Base-by-base conservation (phyloP, 2,797 vertebrate species). In the Poeciliopsis gracilis region DNA sequence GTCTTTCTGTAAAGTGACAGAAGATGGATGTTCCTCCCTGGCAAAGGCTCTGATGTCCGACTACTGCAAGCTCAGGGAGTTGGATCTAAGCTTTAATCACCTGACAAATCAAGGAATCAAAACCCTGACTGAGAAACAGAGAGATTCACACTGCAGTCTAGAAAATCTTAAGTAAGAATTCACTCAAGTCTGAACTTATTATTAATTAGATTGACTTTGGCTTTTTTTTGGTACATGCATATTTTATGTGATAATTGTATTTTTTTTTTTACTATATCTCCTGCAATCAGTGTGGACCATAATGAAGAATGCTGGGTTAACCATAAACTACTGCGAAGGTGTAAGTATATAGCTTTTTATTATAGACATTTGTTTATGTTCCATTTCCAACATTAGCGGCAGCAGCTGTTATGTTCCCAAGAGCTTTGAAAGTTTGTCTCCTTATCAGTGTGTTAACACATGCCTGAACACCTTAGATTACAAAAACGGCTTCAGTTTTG, bases 41-140 rank as follows among this genome's bases (percentile, higher is more conserved):
- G 63, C 71, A 57, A 75, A 45, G 0, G 77, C 82, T 73, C 77
- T 82, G 73, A 78, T 59, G 75, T 86, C 59, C 0, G 53, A 80
- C 12, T 69, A 51, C 75, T 82, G 83, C 75, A 73, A 70, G 71
- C 80, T 90, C 36, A 72, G 47, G 70, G 81, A 87, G 23, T 78
- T 78, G 74, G 86, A 89, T 72, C 77, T 88, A 63, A 89, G 84
- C 79, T 90, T 90, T 79, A 90, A 90, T 81, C 82, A 89, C 78
- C 77, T 78, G 51, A 47, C 45, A 25, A 36, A 86, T 76, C 18
- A 77, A 74, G 78, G 83, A 83, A 53, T 80, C 15, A 7, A 77
- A 41, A 59, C 78, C 57, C 73, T 84, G 66, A 76, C 30, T 51
- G 76, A 86, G 75, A 72, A 57, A 81, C 81, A 72, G 43, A 61